These are phyloP conservation scores for Ophthalmolycus amberensis DNA, from an alignment of 2,113 vertebrate species.

Conservation along the genomic window DNA sequence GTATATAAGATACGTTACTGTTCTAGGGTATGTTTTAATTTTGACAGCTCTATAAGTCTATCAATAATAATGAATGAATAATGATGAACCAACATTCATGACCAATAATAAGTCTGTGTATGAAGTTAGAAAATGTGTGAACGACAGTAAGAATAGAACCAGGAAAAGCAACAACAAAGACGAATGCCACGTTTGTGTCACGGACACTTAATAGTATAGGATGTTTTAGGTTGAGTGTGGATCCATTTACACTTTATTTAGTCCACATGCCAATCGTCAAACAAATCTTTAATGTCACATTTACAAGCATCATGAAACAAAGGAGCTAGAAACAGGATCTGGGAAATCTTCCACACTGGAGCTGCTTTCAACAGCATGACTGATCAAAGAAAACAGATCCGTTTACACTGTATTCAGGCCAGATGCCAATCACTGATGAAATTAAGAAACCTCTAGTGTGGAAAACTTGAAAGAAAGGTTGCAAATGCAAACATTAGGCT, in stretches of 20 bases:
- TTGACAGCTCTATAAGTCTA: not conserved
- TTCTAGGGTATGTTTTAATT: not conserved
- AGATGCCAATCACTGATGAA: constrained; percentile 39
- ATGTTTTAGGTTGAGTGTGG: not conserved
- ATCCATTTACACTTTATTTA: constrained; percentile 42
- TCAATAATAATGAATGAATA: not conserved
- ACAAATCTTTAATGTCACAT: constrained; percentile 31
- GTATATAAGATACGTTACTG: not conserved
- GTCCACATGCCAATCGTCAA: constrained; percentile 42
- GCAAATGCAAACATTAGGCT: constrained; percentile 23
- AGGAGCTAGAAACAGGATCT: constrained; percentile 34
- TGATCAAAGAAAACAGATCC: constrained; percentile 41
- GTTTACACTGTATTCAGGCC: constrained; percentile 48
- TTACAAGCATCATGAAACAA: constrained; percentile 28
- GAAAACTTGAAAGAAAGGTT: constrained; percentile 30
- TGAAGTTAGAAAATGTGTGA: constrained; percentile 13
- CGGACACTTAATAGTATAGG: constrained; percentile 18
- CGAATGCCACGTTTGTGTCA: constrained; percentile 39
- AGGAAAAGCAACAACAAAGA: constrained; percentile 9
- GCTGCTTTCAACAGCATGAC: constrained; percentile 14
- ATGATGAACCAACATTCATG: not conserved
- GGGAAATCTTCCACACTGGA: constrained; percentile 3
- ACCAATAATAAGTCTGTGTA: not conserved
- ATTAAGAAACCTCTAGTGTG: constrained; percentile 15
- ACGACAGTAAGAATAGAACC: constrained; percentile 11